Conservation (phyloP, 1,140 invertebrate species). For the Lepidotrigona ventralis region DNA sequence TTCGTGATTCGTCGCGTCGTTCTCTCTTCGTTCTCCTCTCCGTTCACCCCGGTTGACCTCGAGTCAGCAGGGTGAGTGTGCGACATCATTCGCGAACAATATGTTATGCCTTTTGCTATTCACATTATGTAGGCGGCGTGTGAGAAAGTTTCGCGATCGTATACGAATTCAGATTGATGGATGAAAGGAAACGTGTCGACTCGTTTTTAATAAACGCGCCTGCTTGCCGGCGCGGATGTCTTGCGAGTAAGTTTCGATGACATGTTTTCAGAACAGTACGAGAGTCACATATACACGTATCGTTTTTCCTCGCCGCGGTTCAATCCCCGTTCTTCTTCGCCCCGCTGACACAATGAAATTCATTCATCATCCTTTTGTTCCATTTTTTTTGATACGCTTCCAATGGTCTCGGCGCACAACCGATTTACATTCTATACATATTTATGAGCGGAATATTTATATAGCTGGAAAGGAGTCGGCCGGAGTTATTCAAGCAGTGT, state of each 20-base stretch:
- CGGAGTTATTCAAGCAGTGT: conserved; percentile 28
- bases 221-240: background rate
- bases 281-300: background rate
- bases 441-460: conserved; percentile 32
- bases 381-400: background rate
- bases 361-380: conserved; percentile 31
- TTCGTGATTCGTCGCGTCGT: background rate
- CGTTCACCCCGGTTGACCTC: background rate
- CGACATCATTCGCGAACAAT: background rate
- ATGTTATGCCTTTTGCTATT: background rate
- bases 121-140: background rate
- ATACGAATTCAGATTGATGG: conserved; percentile 13
- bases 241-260: background rate
- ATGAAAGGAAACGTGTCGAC: conserved; percentile 1
- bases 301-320: background rate
- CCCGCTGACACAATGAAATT: background rate
- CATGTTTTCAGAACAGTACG: background rate
- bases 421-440: conserved; percentile 28
- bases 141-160: conserved; percentile 4
- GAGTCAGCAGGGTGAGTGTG: background rate
- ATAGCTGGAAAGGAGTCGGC: background rate
- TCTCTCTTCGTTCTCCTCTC: background rate
- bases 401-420: conserved; percentile 14
- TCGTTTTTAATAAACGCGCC: conserved; percentile 36
- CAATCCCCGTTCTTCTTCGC: too few relatives aligned